Base-by-base conservation (phyloP, 2,888 invertebrate species). In the Oscheius myriophilus region DNA sequence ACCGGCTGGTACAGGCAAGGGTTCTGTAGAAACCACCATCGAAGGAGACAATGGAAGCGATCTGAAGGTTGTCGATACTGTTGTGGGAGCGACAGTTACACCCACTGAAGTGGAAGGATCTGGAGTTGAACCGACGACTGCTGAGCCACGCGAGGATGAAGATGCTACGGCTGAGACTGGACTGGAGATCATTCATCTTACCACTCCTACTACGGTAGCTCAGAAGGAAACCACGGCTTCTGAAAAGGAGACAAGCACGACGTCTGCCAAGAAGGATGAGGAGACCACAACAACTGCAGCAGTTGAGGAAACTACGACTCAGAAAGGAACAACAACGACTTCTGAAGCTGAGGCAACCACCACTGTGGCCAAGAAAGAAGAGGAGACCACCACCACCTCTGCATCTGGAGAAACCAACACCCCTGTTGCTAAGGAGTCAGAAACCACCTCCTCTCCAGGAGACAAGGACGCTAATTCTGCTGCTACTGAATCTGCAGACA, bases 41-140 rank as follows among this genome's bases (percentile, higher is more conserved):
- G 64, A 65, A 41, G 54, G 64, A 53, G 54, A 53, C 43, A 54
- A 21, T 4, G n/a, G 23, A 7, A 54, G 55, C 9, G 55, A 53
- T 65, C 54, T 54, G 16, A 65, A 45, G n/a, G 46, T 55, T 12
- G 54, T 45, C 18, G 64, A 54, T 23, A 53, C 42, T 11, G 12
- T 43, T 1, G 55, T 61, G 1, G 39, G 61, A 49, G 52, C 63
- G 3, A 63, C 63, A 11, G 23, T 26, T 6, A 7, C 12, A 11
- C 52, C 63, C 25, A 26, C 25, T 1, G 61, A 61, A 12, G 61
- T 43, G 23, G 45, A 59, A 18, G 26, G 23, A 46, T 16, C 46
- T 11, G 46, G 18, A 18, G 11, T 16, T 46, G 16, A 16, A 11
- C 3, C 46, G 6, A 46, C 16, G 3, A 16, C 46, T 46, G 3